Percentiles rank a stretch among this genome's conserved stretches.
Conservation (phyloP, 2,113 vertebrate species). For the Perca flavescens region DNA sequence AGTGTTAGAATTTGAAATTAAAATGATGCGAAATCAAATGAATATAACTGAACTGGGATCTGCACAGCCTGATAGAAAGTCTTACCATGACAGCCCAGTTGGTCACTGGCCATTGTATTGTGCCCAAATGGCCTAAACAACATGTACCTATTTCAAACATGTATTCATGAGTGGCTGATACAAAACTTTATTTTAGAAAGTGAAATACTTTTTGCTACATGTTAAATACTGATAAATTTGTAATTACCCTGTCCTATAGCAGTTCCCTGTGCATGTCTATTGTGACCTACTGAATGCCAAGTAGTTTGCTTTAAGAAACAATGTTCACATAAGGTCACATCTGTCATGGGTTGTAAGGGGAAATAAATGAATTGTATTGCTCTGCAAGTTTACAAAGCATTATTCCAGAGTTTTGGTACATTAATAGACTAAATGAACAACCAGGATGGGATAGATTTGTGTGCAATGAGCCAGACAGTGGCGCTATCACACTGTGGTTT, state of each 20-base stretch:
- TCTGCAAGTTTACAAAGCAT: background rate
- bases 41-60: no score
- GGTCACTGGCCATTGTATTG: no score
- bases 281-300: background rate
- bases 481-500: background rate
- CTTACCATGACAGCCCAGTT: background rate
- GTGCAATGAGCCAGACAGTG: background rate
- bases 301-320: background rate
- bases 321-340: background rate
- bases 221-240: background rate
- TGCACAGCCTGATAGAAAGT: no score
- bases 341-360: background rate
- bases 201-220: background rate
- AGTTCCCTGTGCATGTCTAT: background rate
- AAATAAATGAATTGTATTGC: background rate
- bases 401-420: background rate
- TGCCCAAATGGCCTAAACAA: background rate
- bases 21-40: no score
- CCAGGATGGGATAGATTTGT: background rate
- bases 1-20: no score
- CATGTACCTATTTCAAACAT: background rate
- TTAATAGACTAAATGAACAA: background rate
- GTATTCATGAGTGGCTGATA: background rate
- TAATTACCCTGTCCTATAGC: background rate
- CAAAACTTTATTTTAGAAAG: background rate